Evolutionary conservation across 2,888 invertebrate species (phyloP).

Genomic region (Chrysolina americana): DNA sequence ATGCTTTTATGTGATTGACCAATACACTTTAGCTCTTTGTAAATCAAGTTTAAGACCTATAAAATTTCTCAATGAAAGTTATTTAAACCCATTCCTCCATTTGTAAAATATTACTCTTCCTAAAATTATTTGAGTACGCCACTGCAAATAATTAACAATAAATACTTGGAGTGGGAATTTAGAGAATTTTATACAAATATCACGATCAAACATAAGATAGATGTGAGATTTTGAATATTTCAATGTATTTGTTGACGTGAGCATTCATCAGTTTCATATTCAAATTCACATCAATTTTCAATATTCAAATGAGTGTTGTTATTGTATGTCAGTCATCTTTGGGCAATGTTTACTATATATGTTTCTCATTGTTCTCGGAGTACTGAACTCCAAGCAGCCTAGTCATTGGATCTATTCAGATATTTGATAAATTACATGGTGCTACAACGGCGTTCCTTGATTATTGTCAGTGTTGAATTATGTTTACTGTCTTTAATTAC

Average conservation of each 20-base stretch:
- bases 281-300: neutral
- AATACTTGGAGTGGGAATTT: too few species aligned
- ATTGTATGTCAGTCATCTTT: slow-evolving; percentile 11
- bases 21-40: too few species aligned
- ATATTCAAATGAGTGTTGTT: slow-evolving; percentile 4
- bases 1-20: too few species aligned
- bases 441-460: slow-evolving; percentile 9
- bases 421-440: slow-evolving; percentile 26
- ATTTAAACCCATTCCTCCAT: too few species aligned
- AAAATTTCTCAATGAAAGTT: too few species aligned
- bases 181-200: too few species aligned
- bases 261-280: neutral
- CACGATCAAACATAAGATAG: neutral
- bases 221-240: neutral
- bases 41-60: too few species aligned
- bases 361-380: slow-evolving; percentile 14
- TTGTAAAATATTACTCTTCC: too few species aligned
- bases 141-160: too few species aligned
- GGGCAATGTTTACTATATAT: slow-evolving; percentile 7
- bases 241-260: neutral
- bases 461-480: slow-evolving; percentile 9
- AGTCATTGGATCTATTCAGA: slow-evolving; percentile 5
- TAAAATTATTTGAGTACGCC: too few species aligned
- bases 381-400: slow-evolving; percentile 20
- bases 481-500: slow-evolving; percentile 5